Conservation (phyloP, 1,140 invertebrate genomes). For the Vollenhovia emeryi region DNA sequence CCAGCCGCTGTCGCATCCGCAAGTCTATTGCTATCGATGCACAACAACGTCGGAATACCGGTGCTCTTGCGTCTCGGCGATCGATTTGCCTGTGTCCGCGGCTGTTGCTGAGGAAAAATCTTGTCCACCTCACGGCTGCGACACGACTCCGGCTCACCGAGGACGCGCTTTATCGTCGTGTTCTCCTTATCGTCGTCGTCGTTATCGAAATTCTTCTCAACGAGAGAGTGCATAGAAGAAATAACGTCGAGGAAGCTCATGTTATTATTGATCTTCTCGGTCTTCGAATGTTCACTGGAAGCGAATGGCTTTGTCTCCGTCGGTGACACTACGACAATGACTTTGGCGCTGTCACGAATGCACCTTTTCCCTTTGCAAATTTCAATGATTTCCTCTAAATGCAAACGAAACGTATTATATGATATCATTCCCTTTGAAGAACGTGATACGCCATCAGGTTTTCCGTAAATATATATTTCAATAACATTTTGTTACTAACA, state of each 20-base stretch:
- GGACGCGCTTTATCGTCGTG: slow-evolving; percentile 67
- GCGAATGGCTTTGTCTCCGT: neutral
- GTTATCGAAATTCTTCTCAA: slow-evolving; percentile 18
- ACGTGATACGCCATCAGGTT: neutral
- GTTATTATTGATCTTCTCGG: slow-evolving; percentile 11
- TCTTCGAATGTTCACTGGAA: neutral
- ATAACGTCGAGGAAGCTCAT: neutral
- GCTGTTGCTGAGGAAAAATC: slow-evolving; percentile 61
- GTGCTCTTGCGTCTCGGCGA: slow-evolving; percentile 61
- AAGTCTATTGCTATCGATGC: slow-evolving; percentile 50
- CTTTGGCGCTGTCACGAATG: neutral
- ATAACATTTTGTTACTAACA: neutral
- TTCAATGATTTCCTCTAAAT: slow-evolving; percentile 4
- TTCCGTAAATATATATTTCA: neutral
- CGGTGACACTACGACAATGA: slow-evolving; percentile 14
- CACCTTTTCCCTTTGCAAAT: neutral
- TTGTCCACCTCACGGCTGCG: slow-evolving; percentile 51
- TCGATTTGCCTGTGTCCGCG: slow-evolving; percentile 54
- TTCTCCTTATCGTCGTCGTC: slow-evolving; percentile 55
- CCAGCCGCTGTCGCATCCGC: slow-evolving; percentile 40
- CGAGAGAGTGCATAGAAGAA: neutral
- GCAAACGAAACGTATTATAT: neutral
- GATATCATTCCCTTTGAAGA: neutral
- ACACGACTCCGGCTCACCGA: slow-evolving; percentile 66
- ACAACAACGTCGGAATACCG: slow-evolving; percentile 53